phyloP scores from a whole-genome alignment of 2,113 vertebrate genomes.

The Tamias sibiricus region DNA sequence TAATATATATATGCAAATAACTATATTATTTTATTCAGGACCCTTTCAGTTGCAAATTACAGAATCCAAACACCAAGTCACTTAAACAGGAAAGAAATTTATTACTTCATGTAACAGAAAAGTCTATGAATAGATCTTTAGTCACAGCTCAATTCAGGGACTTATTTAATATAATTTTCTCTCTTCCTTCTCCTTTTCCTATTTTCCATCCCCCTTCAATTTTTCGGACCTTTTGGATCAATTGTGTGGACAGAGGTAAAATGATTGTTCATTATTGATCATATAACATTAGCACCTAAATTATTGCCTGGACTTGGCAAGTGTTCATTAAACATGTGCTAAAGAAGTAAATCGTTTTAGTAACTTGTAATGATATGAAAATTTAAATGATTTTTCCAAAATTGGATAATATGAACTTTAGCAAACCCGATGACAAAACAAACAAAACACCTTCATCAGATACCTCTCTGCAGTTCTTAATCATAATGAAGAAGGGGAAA shows the following conservation, averaged over 20 bases:
- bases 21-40: conserved; percentile 68
- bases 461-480: background rate
- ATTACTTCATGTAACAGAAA: conserved; percentile 18
- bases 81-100: conserved; percentile 50
- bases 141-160: background rate
- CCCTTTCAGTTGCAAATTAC: conserved; percentile 64
- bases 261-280: background rate
- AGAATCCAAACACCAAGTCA: conserved; percentile 53
- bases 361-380: background rate
- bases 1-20: conserved; percentile 66
- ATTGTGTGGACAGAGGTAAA: background rate
- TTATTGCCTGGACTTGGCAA: background rate
- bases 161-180: background rate
- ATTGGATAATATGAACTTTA: background rate
- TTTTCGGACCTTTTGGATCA: background rate
- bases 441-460: background rate
- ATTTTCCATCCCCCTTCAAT: background rate
- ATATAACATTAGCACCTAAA: background rate
- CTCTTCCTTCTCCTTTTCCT: background rate
- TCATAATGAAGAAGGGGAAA: background rate
- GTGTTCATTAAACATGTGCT: background rate
- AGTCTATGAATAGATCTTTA: conserved; percentile 29
- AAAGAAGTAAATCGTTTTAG: conserved; percentile 1
- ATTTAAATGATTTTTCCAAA: background rate
- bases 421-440: background rate